Evolutionary conservation across 1,140 invertebrate species (phyloP).

Genomic region (Goniozus legneri): DNA sequence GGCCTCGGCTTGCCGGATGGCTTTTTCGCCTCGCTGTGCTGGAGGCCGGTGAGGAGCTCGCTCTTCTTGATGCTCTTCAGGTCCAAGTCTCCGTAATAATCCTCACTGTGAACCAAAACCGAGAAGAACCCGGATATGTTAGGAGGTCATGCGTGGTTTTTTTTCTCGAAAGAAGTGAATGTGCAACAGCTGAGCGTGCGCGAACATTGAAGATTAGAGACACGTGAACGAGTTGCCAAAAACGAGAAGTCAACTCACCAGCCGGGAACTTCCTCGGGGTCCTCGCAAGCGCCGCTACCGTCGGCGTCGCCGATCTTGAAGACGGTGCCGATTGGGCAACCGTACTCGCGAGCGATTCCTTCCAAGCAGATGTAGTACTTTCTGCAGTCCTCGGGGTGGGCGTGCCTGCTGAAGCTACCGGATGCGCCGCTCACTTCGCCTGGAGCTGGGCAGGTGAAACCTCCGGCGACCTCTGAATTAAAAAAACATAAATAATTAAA

Average conservation of each 20-base stretch:
- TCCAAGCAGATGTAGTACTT: constrained; percentile 94
- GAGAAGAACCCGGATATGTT: constrained; percentile 26
- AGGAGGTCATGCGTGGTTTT: too few species aligned
- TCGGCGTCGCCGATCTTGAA: constrained; percentile 90
- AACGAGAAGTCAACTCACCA: constrained; percentile 68
- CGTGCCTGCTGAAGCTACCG: constrained; percentile 89
- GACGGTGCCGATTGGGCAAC: constrained; percentile 91
- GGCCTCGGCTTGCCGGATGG: constrained; percentile 55
- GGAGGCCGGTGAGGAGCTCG: constrained; percentile 77
- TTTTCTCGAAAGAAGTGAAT: too few species aligned
- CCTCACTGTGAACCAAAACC: constrained; percentile 70
- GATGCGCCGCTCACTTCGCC: constrained; percentile 72
- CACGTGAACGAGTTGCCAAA: too few species aligned
- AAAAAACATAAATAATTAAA: not conserved
- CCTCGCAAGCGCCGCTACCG: constrained; percentile 87
- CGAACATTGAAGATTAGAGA: too few species aligned
- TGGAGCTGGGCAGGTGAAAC: constrained; percentile 82
- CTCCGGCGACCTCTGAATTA: constrained; percentile 78
- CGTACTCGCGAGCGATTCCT: constrained; percentile 85
- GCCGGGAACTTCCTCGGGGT: constrained; percentile 89
- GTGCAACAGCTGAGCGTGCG: too few species aligned
- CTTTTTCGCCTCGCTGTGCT: constrained; percentile 58
- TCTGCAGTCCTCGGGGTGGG: constrained; percentile 91
- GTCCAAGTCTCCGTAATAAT: constrained; percentile 93
- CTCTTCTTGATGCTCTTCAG: constrained; percentile 90